Conservation (phyloP, 2,797 vertebrate species). For the Microchirus variegatus region DNA sequence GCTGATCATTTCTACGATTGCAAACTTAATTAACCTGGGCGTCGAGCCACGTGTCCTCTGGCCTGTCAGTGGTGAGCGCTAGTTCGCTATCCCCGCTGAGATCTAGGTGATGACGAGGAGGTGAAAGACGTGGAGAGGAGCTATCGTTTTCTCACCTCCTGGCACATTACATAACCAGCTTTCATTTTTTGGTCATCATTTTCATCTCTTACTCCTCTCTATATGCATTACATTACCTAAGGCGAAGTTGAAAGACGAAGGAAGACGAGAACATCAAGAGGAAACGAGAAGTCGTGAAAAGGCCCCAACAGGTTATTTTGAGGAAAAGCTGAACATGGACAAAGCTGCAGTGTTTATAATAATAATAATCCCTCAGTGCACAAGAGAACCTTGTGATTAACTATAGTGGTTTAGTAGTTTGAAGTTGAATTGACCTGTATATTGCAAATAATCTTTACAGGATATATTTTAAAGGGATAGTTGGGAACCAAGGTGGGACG, state of each 20-base stretch:
- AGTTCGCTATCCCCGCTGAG: constrained; percentile 55
- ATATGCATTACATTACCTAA: no score
- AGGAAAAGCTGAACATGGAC: constrained; percentile 19
- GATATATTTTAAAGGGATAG: background rate
- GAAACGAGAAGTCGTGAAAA: constrained; percentile 4
- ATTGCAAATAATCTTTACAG: constrained; percentile 6
- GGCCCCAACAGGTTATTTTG: background rate
- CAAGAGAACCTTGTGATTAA: background rate
- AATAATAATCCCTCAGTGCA: background rate
- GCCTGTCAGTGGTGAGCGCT: constrained; percentile 46
- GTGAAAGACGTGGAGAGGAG: constrained; percentile 22
- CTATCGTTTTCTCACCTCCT: constrained; percentile 30
- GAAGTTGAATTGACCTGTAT: constrained; percentile 10
- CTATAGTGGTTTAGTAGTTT: background rate
- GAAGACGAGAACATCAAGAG: background rate
- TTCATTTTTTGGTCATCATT: constrained; percentile 3
- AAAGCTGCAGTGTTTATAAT: background rate
- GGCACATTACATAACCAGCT: constrained; percentile 19
- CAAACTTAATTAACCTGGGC: constrained; percentile 82
- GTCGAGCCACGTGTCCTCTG: constrained; percentile 50
- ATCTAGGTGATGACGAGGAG: constrained; percentile 45
- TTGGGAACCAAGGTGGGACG: no score
- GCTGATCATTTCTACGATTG: constrained; percentile 79
- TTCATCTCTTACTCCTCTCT: background rate
- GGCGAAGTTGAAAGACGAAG: no score